Evolutionary conservation across 2,113 vertebrate species (phyloP).

Genomic region (Orientallactaga bullata): DNA sequence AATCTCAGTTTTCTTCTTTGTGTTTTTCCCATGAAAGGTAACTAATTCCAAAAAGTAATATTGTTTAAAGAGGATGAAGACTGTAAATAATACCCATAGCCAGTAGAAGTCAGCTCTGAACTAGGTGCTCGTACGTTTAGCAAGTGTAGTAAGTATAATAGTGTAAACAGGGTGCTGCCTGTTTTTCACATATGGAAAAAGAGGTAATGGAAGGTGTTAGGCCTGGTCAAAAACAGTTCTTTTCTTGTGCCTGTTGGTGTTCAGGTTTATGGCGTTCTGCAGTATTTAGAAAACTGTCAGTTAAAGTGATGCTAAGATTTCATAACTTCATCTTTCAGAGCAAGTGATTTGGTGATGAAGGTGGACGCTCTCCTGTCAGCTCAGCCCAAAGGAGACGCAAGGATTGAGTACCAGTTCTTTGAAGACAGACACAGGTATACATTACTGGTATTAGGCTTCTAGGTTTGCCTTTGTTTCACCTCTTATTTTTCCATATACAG

Average conservation of each 20-base stretch:
- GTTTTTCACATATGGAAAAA: not conserved
- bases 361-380: slow-evolving; percentile 97
- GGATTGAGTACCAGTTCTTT: slow-evolving; percentile 93
- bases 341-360: slow-evolving; percentile 98
- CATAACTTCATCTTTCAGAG: slow-evolving; percentile 85
- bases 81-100: not conserved
- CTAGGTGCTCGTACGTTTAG: not conserved
- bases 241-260: not conserved
- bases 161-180: not conserved
- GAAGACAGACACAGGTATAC: slow-evolving; percentile 95
- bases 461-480: not conserved
- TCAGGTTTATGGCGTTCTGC: not conserved
- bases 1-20: not conserved
- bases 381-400: slow-evolving; percentile 96
- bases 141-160: not conserved
- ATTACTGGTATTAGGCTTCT: slow-evolving; percentile 4
- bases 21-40: not conserved
- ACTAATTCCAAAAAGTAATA: slow-evolving; percentile 27
- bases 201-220: not conserved
- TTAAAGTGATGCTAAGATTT: slow-evolving; percentile 34
- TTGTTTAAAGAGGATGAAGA: not conserved
- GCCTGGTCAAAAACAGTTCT: not conserved
- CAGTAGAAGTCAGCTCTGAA: not conserved
- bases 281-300: not conserved
- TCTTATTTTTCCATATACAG: not conserved